Percentiles rank a stretch among this genome's conserved stretches.
Conservation (phyloP, 2,888 invertebrate genomes). For the Aporophyla lueneburgensis region DNA sequence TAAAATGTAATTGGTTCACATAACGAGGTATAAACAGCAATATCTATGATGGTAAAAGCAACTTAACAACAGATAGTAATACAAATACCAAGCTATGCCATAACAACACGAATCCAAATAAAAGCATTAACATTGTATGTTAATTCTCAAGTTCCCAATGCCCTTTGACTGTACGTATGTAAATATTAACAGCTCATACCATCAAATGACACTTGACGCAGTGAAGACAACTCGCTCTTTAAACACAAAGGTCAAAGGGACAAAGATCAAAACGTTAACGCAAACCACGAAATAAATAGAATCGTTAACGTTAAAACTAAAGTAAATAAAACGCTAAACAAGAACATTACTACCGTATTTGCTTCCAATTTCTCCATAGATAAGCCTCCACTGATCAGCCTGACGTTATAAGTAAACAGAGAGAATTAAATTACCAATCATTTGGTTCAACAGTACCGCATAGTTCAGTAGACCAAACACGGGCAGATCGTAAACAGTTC, state of each 20-base stretch:
- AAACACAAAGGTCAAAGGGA: conserved; percentile 38
- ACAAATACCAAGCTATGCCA: neutral
- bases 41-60: neutral
- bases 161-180: conserved; percentile 47
- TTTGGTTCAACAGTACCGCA: conserved; percentile 57
- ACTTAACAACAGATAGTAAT: neutral
- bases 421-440: conserved; percentile 70
- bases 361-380: conserved; percentile 53
- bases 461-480: conserved; percentile 61
- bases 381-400: conserved; percentile 42
- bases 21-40: neutral
- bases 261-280: conserved; percentile 51
- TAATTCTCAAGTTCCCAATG: conserved; percentile 32
- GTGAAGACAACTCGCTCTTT: conserved; percentile 57
- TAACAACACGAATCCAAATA: conserved; percentile 34
- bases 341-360: conserved; percentile 37
- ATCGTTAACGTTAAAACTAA: conserved; percentile 15
- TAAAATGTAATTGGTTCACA: conserved; percentile 26
- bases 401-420: conserved; percentile 56
- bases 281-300: conserved; percentile 34
- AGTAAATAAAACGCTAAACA: conserved; percentile 36
- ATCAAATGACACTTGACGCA: conserved; percentile 59
- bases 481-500: conserved; percentile 64
- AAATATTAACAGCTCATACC: conserved; percentile 59
- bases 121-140: conserved; percentile 44